Conservation (phyloP, 53 echinoderm and acorn worm species). For the Zoroaster sp. region DNA sequence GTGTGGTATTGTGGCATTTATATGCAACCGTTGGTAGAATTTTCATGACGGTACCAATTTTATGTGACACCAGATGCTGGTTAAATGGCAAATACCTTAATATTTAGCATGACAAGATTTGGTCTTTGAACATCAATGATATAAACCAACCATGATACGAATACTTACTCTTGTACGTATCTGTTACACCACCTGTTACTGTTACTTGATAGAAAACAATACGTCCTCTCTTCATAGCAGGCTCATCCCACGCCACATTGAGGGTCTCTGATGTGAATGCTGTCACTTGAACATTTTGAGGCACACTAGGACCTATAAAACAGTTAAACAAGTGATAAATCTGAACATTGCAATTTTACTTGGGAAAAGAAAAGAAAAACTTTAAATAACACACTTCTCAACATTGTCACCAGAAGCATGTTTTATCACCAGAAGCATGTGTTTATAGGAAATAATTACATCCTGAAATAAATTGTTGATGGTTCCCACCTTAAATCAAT, state of each 20-base stretch:
- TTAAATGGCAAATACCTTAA: not conserved
- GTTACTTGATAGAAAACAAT: not conserved
- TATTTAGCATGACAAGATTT: not conserved
- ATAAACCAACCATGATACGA: not conserved
- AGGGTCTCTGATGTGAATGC: not conserved
- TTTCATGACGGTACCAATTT: not conserved
- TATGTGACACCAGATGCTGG: not conserved
- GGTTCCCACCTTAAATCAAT: too few species aligned
- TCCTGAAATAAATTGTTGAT: too few species aligned
- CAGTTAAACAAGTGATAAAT: too few species aligned
- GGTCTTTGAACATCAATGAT: not conserved
- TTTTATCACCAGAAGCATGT: too few species aligned
- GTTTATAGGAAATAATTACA: too few species aligned
- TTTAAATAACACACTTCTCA: too few species aligned
- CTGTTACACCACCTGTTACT: not conserved
- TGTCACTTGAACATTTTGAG: not conserved
- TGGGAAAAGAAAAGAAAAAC: too few species aligned
- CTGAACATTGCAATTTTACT: too few species aligned
- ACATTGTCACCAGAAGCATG: too few species aligned
- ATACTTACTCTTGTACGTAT: not conserved
- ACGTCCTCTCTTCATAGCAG: slow-evolving; percentile 1
- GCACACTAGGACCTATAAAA: not conserved
- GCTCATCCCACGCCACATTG: not conserved
- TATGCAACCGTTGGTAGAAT: not conserved
- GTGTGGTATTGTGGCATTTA: not conserved